Evolutionary conservation across 1,140 invertebrate genomes (phyloP).

Genomic region (Papilio aristodemus): DNA sequence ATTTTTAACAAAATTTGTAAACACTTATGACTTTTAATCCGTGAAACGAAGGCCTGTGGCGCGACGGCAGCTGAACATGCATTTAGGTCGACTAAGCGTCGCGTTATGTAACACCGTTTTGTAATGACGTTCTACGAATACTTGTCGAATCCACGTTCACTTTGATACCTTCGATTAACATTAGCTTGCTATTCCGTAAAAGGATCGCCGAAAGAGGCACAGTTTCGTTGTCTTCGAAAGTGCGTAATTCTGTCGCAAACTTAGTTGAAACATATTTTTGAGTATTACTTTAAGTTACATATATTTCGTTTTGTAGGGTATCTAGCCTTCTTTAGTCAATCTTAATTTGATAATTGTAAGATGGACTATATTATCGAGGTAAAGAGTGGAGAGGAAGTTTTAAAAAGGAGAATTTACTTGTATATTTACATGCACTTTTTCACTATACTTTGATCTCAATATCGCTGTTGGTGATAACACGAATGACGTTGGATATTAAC

Average conservation of each 20-base stretch:
- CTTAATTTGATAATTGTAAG: no score
- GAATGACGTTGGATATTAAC: no score
- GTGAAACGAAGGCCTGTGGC: constrained; percentile 15
- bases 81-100: constrained; percentile 28
- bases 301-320: no score
- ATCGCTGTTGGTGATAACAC: no score
- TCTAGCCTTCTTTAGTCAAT: no score
- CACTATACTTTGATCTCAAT: no score
- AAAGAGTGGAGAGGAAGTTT: no score
- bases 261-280: background rate
- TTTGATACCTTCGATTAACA: constrained; percentile 30
- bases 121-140: constrained; percentile 28
- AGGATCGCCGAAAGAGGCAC: constrained; percentile 1
- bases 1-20: constrained; percentile 22
- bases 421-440: no score
- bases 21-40: constrained; percentile 18
- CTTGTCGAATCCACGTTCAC: constrained; percentile 25
- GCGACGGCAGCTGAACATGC: constrained; percentile 23
- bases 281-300: background rate
- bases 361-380: no score
- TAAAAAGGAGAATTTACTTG: no score
- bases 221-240: constrained; percentile 16
- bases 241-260: background rate
- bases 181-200: constrained; percentile 21
- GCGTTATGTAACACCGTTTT: constrained; percentile 23